phyloP scores from a whole-genome alignment of 2,797 vertebrate species.

The Emydoidea blandingii region DNA sequence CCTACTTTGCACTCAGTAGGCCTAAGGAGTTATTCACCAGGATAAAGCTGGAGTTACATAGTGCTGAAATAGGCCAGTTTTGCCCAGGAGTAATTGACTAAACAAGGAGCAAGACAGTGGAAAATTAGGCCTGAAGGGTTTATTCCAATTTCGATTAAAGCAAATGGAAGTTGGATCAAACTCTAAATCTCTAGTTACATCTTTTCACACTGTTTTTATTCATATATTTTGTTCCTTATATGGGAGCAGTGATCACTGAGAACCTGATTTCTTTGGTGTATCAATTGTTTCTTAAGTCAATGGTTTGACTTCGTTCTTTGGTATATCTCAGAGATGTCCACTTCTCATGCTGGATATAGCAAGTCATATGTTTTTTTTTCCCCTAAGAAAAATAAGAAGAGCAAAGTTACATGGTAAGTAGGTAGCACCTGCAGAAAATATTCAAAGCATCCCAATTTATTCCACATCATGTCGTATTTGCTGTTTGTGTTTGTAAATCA shows the following conservation, averaged over 20 bases:
- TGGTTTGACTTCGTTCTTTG: constrained; percentile 25
- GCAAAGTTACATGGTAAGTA: background rate
- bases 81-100: background rate
- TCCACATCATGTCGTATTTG: background rate
- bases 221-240: constrained; percentile 67
- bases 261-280: constrained; percentile 46
- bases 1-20: background rate
- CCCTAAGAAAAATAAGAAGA: background rate
- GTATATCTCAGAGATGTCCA: constrained; percentile 26
- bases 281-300: background rate
- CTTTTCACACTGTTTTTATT: constrained; percentile 63
- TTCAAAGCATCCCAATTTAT: background rate
- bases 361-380: background rate
- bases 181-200: constrained; percentile 59
- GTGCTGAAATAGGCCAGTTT: background rate
- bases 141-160: constrained; percentile 81
- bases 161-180: constrained; percentile 71
- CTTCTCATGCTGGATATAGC: background rate
- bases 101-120: constrained; percentile 36
- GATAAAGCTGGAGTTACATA: background rate
- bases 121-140: constrained; percentile 49
- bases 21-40: background rate
- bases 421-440: background rate
- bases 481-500: constrained; percentile 16
- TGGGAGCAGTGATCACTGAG: constrained; percentile 58